Base-by-base conservation (phyloP, 2,888 invertebrate genomes). In the Tigriopus californicus region DNA sequence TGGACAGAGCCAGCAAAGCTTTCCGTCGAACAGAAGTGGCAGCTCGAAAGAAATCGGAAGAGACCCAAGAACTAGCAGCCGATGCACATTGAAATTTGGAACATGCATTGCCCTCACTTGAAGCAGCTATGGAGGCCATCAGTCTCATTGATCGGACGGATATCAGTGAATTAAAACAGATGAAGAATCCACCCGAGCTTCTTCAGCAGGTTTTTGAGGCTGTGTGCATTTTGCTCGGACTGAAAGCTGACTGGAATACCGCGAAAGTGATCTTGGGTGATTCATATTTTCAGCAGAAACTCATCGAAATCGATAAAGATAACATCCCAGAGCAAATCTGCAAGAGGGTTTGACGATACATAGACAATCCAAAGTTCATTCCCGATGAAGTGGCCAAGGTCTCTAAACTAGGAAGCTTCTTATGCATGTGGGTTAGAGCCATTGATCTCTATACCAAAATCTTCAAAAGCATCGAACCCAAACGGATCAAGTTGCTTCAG, bases 161-260 rank as follows among this genome's bases (percentile, higher is more conserved):
- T 67, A 88, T 92, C 59, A 85, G 87, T 69, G 91, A 92, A 70
- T 73, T 92, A 57, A 81, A 85, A 67, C 88, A 86, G 0, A 90
- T 90, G 68, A 82, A 82, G 64, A 87, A 88, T 66, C 91, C 91
- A 0, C 91, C 92, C 0, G 78, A 80, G 18, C 73, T 91, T 10
- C 90, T 92, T 6, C 80, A 81, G 62, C 86, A 85, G 65, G 90
- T 90, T 2, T 87, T 92, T 88, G 91, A 92, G 71, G 83, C 90
- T 10, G 84, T 92, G 11, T 88, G 88, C 70, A 78, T 90, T 62
- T 74, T 92, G 0, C 71, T 91, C 10, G 82, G 82, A 2, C 77
- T 79, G 61, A 90, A 90, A 68, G 80, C 85, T 8, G 87, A 88
- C 67, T 92, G 92, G 91, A 79, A 82, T 40, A 74, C 81, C 0